Evolutionary conservation across 2,888 invertebrate species (phyloP).

Genomic region (Eristalis pertinax): DNA sequence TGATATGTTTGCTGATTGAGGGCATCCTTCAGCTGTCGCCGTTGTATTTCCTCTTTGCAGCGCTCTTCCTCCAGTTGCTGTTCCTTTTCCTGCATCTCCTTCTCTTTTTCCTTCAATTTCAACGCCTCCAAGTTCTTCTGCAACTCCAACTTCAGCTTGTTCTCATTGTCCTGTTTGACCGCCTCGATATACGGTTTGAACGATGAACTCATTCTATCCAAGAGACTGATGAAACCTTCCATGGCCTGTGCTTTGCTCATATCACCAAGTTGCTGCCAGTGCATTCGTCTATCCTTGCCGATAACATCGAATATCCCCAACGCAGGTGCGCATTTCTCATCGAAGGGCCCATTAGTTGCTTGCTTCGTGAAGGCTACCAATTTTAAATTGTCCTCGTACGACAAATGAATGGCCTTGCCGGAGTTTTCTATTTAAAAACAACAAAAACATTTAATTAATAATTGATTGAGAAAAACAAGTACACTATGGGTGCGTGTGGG

Average conservation of each 20-base stretch:
- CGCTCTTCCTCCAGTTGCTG: constrained; percentile 75
- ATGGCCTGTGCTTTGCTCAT: constrained; percentile 93
- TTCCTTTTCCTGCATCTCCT: constrained; percentile 83
- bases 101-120: constrained; percentile 82
- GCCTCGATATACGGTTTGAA: constrained; percentile 96
- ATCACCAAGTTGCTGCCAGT: constrained; percentile 96
- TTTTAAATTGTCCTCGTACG: constrained; percentile 95
- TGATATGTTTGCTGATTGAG: constrained; percentile 96
- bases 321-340: constrained; percentile 88
- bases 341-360: constrained; percentile 91
- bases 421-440: constrained; percentile 89
- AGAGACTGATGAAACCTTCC: constrained; percentile 93
- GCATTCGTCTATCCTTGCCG: constrained; percentile 94
- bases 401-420: constrained; percentile 97
- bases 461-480: constrained; percentile 38
- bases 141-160: constrained; percentile 85
- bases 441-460: constrained; percentile 22
- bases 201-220: constrained; percentile 93
- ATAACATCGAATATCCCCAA: constrained; percentile 97
- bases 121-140: constrained; percentile 75
- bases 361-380: constrained; percentile 96
- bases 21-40: constrained; percentile 95
- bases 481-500: constrained; percentile 19
- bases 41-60: constrained; percentile 79
- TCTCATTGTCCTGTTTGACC: constrained; percentile 92